Base-by-base conservation (phyloP, 2,113 vertebrate species). In the Pandion haliaetus region DNA sequence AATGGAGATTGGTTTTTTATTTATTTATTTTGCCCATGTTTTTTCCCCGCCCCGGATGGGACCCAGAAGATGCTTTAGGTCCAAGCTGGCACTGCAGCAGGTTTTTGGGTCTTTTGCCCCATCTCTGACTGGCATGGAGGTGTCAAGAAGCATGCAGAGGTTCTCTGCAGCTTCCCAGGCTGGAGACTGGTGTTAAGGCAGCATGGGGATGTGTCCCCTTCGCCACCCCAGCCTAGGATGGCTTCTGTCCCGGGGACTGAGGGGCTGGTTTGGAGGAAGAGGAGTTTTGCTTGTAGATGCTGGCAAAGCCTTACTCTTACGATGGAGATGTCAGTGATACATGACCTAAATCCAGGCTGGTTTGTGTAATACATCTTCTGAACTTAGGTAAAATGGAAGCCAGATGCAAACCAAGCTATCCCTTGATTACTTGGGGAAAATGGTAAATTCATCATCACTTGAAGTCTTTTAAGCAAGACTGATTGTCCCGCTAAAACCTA, bases 1-100 rank as follows among this genome's bases (percentile, higher is more conserved):
- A 98, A 98, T 93, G 94, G 97, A 98, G 98, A 98, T 98, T 98
- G 98, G 71, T 90, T 98, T 97, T 93, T 97, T 97, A 93, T 96
- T 96, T 98, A 95, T 97, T 97, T 97, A 97, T 98, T 98, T 96
- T 88, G 90, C 96, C 96, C 86, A 63, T 44, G 38, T 82, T 89
- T 82, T 54, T 55, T 40, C 67, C 32, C 18, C 44, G 4, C 26
- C 12, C 32, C 16, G 72, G 67, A 65, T 14, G 9, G 82, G 32
- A 42, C 78, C 57, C n/a, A 82, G 69, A 96, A 24, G 61, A 45
- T 34, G 86, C 65, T 82, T 93, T 58, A 81, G 82, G 71, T 70
- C 70, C 0, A 0, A 55, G 42, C 23, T 59, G 74, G 28, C 63
- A 2, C 7, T 31, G 9, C 23, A 25, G 50, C 8, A 3, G 59